phyloP scores from a whole-genome alignment of 2,113 vertebrate genomes.

The Gyps fulvus region DNA sequence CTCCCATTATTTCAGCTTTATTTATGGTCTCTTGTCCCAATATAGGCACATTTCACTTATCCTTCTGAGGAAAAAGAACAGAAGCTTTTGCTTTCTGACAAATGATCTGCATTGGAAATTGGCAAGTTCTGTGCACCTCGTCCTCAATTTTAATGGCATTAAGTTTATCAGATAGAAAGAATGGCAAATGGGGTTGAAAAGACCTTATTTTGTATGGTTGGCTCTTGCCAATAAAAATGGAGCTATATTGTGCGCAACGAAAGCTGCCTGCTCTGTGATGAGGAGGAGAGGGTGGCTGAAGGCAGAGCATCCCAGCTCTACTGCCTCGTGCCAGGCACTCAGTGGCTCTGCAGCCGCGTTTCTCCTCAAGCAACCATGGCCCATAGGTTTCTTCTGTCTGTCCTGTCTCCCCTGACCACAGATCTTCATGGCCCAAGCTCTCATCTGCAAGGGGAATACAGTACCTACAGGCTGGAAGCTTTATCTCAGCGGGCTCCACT shows the following conservation, averaged over 20 bases:
- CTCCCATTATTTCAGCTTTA: slow-evolving; percentile 53
- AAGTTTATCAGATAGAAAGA: neutral
- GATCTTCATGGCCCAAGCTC: neutral
- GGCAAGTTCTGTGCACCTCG: neutral
- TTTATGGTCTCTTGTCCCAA: slow-evolving; percentile 7
- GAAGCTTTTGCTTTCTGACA: slow-evolving; percentile 12
- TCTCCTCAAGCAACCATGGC: neutral
- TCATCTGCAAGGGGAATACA: neutral
- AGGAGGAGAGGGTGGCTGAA: neutral
- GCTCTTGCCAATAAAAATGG: neutral
- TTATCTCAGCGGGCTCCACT: neutral
- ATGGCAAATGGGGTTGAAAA: neutral
- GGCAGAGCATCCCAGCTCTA: neutral
- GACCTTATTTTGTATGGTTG: neutral
- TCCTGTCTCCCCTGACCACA: neutral
- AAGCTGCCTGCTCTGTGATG: neutral
- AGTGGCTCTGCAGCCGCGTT: neutral
- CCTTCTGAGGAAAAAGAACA: slow-evolving; percentile 39
- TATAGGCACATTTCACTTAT: slow-evolving; percentile 8
- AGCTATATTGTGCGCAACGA: neutral
- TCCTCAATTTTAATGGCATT: neutral
- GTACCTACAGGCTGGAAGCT: neutral
- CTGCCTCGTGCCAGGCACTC: neutral
- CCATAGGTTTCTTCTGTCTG: neutral
- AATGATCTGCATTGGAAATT: neutral